Evolutionary conservation across 2,113 vertebrate species (phyloP).

Genomic region (Oryzias woworae): DNA sequence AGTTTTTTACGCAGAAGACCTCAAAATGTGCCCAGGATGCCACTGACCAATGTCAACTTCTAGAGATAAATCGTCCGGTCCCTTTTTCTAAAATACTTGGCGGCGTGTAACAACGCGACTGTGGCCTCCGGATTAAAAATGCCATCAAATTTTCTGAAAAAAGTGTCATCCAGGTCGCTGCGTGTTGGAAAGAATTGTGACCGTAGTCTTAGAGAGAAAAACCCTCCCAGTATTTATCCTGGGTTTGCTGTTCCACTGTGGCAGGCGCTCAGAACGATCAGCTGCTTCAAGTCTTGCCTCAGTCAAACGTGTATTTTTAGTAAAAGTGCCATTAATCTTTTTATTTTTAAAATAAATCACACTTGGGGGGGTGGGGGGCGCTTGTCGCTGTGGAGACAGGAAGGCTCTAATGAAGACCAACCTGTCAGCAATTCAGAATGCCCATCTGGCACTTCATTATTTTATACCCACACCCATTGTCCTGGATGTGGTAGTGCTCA

Average conservation of each 20-base stretch:
- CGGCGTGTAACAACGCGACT: too few species aligned
- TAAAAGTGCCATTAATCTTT: conserved; percentile 39
- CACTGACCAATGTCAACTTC: too few species aligned
- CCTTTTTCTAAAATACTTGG: too few species aligned
- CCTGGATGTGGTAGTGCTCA: conserved; percentile 49
- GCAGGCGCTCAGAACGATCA: background rate
- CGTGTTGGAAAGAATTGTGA: too few species aligned
- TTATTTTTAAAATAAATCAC: conserved; percentile 39
- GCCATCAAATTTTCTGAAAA: too few species aligned
- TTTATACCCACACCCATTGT: conserved; percentile 44
- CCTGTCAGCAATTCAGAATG: conserved; percentile 48
- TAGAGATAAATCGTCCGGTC: too few species aligned
- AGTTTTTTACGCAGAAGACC: too few species aligned
- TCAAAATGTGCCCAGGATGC: too few species aligned
- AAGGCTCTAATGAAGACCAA: conserved; percentile 62
- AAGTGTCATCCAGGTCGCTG: too few species aligned
- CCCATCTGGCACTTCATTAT: conserved; percentile 53
- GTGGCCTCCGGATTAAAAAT: too few species aligned
- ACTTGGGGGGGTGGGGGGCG: background rate
- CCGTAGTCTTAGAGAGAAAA: conserved; percentile 17
- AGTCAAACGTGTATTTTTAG: conserved; percentile 31
- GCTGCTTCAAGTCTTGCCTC: background rate
- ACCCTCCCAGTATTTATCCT: conserved; percentile 17
- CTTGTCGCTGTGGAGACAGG: conserved; percentile 30
- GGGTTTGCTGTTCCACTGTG: conserved; percentile 1